Conservation (phyloP, 2,113 vertebrate genomes). For the Columba livia region DNA sequence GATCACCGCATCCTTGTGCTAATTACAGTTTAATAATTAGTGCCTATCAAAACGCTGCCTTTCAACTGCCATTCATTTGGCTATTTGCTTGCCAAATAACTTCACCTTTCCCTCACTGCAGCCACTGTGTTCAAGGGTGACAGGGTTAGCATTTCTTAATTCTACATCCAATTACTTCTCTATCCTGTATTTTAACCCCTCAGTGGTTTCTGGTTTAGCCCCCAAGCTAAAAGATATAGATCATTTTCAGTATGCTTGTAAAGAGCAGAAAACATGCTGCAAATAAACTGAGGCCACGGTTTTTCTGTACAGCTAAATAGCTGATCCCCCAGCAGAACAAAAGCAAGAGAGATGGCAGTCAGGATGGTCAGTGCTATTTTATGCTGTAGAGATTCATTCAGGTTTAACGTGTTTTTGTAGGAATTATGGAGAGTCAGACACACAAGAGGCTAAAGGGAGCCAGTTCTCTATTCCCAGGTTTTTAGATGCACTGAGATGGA, state of each 20-base stretch:
- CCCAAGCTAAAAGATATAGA: background rate
- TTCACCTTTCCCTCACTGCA: constrained; percentile 40
- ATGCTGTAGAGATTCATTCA: background rate
- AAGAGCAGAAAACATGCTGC: background rate
- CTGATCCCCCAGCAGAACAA: background rate
- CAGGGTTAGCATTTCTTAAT: constrained; percentile 22
- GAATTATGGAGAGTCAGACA: background rate
- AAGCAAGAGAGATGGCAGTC: background rate
- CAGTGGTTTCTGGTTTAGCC: background rate
- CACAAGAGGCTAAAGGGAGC: background rate
- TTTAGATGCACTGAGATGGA: background rate
- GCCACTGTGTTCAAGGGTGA: constrained; percentile 25
- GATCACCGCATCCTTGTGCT: constrained; percentile 32
- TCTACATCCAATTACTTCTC: constrained; percentile 27
- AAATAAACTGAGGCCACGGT: background rate
- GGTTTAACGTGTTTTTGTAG: background rate
- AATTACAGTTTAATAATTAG: constrained; percentile 70
- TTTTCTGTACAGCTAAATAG: background rate
- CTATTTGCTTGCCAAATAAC: constrained; percentile 43
- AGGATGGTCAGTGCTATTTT: background rate
- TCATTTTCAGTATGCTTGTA: background rate
- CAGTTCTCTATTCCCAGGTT: background rate
- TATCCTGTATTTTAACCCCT: background rate
- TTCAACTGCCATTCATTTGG: constrained; percentile 37
- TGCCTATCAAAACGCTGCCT: constrained; percentile 55